These are phyloP conservation scores for Schmidtea mediterranea DNA, from an alignment of 1,140 invertebrate species.

Conservation along the genomic window DNA sequence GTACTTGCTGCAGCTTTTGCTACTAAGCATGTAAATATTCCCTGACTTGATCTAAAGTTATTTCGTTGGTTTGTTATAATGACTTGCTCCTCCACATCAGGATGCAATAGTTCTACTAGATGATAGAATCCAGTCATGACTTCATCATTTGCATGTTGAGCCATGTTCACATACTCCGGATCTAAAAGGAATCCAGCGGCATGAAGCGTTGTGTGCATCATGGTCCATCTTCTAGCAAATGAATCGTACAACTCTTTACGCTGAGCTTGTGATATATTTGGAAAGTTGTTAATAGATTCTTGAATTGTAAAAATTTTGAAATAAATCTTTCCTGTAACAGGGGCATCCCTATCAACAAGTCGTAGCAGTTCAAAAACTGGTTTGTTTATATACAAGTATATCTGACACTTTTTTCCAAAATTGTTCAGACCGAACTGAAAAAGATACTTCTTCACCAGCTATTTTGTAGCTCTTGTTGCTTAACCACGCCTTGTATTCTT, in stretches of 20 bases:
- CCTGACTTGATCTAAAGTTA: slow-evolving; percentile 1
- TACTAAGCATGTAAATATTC: background rate
- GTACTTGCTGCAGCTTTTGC: slow-evolving; percentile 3
- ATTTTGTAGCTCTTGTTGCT: no score
- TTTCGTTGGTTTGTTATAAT: background rate
- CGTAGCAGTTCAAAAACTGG: no score
- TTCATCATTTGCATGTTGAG: background rate
- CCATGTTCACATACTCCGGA: slow-evolving; percentile 4
- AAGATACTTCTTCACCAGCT: no score
- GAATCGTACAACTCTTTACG: background rate
- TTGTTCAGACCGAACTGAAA: no score
- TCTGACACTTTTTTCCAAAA: no score
- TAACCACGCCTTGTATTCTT: no score
- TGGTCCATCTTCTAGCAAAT: slow-evolving; percentile 1
- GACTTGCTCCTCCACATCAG: background rate
- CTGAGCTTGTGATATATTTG: background rate
- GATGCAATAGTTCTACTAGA: background rate
- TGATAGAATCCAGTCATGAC: slow-evolving; percentile 2
- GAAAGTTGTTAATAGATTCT: background rate
- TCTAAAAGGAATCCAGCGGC: slow-evolving; percentile 3
- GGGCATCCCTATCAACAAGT: no score
- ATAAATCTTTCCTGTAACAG: no score
- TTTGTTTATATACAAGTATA: no score
- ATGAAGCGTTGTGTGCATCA: background rate
- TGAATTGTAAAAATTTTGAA: background rate